Evolutionary conservation across 2,113 vertebrate species (phyloP).

Genomic region (Paracanthobrama guichenoti): DNA sequence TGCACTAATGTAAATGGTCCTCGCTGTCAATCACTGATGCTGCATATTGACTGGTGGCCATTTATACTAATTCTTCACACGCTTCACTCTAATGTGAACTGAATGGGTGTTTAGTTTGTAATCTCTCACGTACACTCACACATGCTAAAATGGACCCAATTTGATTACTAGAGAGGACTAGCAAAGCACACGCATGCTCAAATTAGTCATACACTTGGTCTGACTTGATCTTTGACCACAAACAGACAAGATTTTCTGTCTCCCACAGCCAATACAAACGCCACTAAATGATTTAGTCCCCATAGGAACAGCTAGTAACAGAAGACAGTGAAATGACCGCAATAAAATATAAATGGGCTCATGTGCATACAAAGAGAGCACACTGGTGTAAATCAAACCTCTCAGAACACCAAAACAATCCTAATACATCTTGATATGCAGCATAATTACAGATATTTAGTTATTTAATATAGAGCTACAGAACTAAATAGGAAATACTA

Average conservation of each 20-base stretch:
- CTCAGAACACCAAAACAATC: background rate
- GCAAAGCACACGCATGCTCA: background rate
- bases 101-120: background rate
- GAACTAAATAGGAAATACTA: background rate
- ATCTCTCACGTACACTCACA: background rate
- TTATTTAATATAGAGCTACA: background rate
- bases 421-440: background rate
- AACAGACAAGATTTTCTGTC: background rate
- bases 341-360: constrained; percentile 28
- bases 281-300: background rate
- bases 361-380: constrained; percentile 9
- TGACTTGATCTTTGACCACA: background rate
- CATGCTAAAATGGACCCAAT: background rate
- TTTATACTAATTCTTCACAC: background rate
- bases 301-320: background rate
- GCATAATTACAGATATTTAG: background rate
- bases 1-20: background rate
- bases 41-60: background rate
- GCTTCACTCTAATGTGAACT: constrained; percentile 3
- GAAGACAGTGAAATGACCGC: background rate
- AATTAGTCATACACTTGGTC: background rate
- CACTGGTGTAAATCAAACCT: background rate
- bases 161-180: background rate
- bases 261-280: constrained; percentile 12
- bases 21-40: background rate